These are phyloP conservation scores for Apogon talboti DNA, from an alignment of 2,797 vertebrate genomes.

Conservation along the genomic window DNA sequence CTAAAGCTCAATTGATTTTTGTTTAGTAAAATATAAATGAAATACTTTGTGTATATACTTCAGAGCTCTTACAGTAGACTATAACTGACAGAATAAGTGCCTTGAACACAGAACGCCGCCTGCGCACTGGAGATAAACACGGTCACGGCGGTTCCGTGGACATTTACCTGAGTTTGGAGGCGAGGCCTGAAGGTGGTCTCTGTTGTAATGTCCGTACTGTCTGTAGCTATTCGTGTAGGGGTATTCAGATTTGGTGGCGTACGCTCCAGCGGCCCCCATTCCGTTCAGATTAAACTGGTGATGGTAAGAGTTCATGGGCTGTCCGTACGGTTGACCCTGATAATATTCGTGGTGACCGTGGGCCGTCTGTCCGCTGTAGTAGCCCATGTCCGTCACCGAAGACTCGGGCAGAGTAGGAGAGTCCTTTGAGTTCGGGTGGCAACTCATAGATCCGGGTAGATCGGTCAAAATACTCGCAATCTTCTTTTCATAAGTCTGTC, in stretches of 20 bases:
- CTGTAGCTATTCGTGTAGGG: conserved; percentile 92
- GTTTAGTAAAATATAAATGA: background rate
- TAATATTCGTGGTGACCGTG: conserved; percentile 93
- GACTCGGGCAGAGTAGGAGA: conserved; percentile 97
- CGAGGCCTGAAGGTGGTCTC: conserved; percentile 93
- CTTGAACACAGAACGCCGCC: background rate
- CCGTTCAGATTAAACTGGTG: conserved; percentile 94
- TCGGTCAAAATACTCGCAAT: conserved; percentile 94
- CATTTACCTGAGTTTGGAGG: conserved; percentile 91
- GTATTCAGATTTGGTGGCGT: conserved; percentile 94
- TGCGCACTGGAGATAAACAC: background rate
- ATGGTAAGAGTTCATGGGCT: conserved; percentile 90
- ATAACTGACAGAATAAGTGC: background rate
- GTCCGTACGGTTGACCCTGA: conserved; percentile 88
- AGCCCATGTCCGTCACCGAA: conserved; percentile 96
- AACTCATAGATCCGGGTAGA: conserved; percentile 93
- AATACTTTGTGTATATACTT: no score
- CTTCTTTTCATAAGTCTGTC: conserved; percentile 94
- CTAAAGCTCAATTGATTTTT: no score
- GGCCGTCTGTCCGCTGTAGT: conserved; percentile 89
- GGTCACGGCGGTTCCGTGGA: background rate
- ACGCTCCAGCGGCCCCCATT: conserved; percentile 88
- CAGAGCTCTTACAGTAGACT: no score
- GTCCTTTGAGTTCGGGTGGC: conserved; percentile 96
- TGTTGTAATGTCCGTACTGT: conserved; percentile 92